Evolutionary conservation across 2,888 invertebrate genomes (phyloP), one percentile per base, ranked within the genome.

Genomic region (Monoplex corrugatus): DNA sequence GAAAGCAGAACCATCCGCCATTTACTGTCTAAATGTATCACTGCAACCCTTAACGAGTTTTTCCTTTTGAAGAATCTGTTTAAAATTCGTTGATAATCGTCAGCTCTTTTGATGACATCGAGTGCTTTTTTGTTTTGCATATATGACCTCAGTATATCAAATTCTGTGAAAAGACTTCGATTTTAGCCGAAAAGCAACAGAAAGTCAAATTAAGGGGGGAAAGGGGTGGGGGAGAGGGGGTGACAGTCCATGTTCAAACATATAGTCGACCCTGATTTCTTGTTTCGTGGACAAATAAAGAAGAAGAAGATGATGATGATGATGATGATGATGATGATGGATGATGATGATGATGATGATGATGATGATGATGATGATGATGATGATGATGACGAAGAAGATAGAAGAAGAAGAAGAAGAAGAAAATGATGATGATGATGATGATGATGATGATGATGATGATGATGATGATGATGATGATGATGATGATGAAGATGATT

Each of bases 361-460:
- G 50, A 50, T 50, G 50, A 50, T 50, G 50, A 50, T 50, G 50
- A 50, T 50, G 50, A 50, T 50, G 50, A 50, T 50, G 50, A 50
- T 50, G 50, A 50, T 50, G 50, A 50, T 50, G 50, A 50, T 50
- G 50, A 50, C 19, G 50, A 50, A 13, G 50, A 50, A 13, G 50
- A 50, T 50, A 13, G 50, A 50, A 13, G 50, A 50, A 13, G 50
- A 50, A 13, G 50, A 75, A 72, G 68, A 50, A 32, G 63, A 83
- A 72, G 63, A 72, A 68, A 44, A 38, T 38, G n/a, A 75, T 68
- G 44, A 75, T 50, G 57, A 32, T 80, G 45, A 57, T 80, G 50
- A 87, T 44, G 45, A 86, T 80, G 85, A 57, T 63, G n/a, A 87
- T 57, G 50, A 45, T 86, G 44, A 89, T 63, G 19, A 78, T 78